Conservation (phyloP, 1,140 invertebrate genomes). For the Ctenoplectra terminalis region DNA sequence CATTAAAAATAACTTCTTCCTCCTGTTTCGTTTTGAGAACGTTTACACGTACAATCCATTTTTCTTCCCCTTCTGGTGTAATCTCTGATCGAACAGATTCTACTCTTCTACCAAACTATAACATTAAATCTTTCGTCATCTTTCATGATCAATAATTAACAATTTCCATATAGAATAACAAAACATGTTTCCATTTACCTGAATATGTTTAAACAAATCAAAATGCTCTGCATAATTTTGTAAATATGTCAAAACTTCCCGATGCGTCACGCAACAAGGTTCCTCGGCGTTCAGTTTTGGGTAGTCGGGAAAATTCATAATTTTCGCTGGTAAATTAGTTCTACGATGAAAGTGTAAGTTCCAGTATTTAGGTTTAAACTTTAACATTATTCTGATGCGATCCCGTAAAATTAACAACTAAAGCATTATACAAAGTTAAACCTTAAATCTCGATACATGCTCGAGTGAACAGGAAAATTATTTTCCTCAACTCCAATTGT, state of each 20-base stretch:
- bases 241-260: conserved; percentile 87
- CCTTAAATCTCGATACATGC: conserved; percentile 86
- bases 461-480: conserved; percentile 86
- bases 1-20: conserved; percentile 82
- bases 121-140: background rate
- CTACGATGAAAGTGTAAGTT: conserved; percentile 75
- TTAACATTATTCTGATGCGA: background rate
- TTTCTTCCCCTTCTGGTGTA: conserved; percentile 14
- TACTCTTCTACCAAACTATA: conserved; percentile 76
- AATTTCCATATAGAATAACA: background rate
- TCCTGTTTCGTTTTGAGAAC: conserved; percentile 76
- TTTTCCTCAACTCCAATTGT: conserved; percentile 84
- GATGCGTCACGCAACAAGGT: conserved; percentile 84
- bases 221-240: conserved; percentile 85
- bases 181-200: conserved; percentile 74
- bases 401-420: background rate
- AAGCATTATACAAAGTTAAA: conserved; percentile 25
- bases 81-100: conserved; percentile 69
- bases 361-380: background rate
- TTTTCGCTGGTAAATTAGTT: conserved; percentile 90
- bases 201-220: conserved; percentile 83
- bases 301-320: conserved; percentile 91
- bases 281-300: conserved; percentile 81
- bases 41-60: conserved; percentile 79
- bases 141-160: background rate